phyloP scores from a whole-genome alignment of 2,888 invertebrate genomes.

The Lucinisca nassula region DNA sequence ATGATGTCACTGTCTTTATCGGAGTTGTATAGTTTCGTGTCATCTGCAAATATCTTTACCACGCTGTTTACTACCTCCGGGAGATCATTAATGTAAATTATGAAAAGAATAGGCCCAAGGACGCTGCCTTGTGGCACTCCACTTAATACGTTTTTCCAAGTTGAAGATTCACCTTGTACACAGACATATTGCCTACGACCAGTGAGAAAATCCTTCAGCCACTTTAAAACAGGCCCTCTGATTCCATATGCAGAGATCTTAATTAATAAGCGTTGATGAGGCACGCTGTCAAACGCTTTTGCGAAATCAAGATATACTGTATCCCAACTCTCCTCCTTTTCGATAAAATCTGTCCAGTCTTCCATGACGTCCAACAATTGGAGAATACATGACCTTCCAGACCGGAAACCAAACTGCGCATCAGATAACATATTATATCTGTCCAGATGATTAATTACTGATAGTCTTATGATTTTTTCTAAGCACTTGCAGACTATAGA shows the following conservation, averaged over 20 bases:
- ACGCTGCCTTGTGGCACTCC: background rate
- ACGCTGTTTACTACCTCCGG: background rate
- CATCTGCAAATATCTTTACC: background rate
- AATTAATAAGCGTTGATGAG: background rate
- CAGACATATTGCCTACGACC: background rate
- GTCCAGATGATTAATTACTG: background rate
- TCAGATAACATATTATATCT: background rate
- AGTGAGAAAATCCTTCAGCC: background rate
- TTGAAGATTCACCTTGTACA: background rate
- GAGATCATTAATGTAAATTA: background rate
- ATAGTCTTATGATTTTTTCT: background rate
- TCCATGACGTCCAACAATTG: background rate
- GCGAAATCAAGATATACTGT: background rate
- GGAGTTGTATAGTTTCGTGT: background rate
- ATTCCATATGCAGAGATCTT: background rate
- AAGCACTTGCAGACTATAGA: conserved; percentile 8
- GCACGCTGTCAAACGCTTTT: background rate
- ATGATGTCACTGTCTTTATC: background rate
- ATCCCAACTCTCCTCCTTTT: background rate
- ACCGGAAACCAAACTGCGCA: background rate
- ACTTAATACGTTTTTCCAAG: background rate
- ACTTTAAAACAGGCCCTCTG: background rate
- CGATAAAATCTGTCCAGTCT: background rate
- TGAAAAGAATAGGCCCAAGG: background rate
- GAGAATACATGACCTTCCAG: background rate